Evolutionary conservation across 2,113 vertebrate genomes (phyloP).

Genomic region (Hyperopisus bebe): DNA sequence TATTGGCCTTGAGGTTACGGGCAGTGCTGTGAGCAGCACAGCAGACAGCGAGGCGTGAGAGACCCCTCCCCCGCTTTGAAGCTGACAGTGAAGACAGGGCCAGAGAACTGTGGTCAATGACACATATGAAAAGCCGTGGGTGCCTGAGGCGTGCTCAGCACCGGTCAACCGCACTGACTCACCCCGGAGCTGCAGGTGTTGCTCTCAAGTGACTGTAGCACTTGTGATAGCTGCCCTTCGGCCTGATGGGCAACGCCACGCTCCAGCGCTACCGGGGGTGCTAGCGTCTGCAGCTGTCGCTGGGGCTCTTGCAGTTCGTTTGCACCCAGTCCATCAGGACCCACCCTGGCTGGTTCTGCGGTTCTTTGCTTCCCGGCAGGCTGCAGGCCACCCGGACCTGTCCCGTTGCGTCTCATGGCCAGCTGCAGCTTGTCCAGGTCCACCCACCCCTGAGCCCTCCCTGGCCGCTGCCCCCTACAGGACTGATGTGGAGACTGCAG

Average conservation of each 20-base stretch:
- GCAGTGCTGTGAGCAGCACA: background rate
- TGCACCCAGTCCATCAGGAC: constrained; percentile 57
- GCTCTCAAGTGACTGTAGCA: background rate
- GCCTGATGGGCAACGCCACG: background rate
- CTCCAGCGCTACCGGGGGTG: constrained; percentile 8
- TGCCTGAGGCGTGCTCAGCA: background rate
- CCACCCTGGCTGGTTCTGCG: constrained; percentile 67
- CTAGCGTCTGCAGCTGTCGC: constrained; percentile 42
- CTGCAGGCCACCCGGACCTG: constrained; percentile 49
- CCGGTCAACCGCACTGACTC: constrained; percentile 4
- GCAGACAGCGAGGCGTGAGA: background rate
- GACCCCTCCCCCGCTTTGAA: background rate
- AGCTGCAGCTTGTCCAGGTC: constrained; percentile 3
- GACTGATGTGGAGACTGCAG: background rate
- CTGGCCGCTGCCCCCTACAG: background rate
- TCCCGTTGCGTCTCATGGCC: background rate
- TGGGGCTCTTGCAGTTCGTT: background rate
- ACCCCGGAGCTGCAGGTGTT: background rate
- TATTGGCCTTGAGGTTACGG: background rate
- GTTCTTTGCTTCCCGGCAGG: constrained; percentile 45
- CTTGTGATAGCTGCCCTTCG: background rate
- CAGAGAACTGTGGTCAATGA: background rate
- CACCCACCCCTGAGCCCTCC: background rate
- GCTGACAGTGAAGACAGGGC: background rate
- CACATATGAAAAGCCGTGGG: background rate